phyloP scores from a whole-genome alignment of 2,113 vertebrate genomes.

The Leptodactylus fuscus region DNA sequence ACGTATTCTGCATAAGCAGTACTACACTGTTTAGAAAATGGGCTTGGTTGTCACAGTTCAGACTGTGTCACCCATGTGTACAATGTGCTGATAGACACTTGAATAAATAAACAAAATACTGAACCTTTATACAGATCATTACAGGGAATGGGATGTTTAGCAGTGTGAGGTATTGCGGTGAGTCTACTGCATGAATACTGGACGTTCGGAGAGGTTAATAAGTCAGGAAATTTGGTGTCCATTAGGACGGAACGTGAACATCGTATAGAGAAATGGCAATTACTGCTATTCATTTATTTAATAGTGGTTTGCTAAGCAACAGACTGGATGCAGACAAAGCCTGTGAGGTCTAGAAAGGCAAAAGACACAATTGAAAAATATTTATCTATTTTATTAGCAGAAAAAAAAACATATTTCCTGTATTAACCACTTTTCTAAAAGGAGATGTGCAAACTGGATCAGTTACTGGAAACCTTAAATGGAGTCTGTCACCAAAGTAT shows the following conservation, averaged over 20 bases:
- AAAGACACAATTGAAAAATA: neutral
- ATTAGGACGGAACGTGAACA: neutral
- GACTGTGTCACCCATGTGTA: neutral
- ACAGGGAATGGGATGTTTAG: neutral
- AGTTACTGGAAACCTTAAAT: too few species aligned
- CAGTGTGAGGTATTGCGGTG: neutral
- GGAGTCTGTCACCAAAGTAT: too few species aligned
- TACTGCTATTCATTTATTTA: neutral
- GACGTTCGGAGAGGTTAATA: neutral
- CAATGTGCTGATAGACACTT: neutral
- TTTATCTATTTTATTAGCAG: neutral
- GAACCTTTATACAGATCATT: neutral
- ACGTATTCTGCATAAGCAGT: neutral
- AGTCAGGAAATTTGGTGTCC: neutral
- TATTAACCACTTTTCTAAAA: neutral
- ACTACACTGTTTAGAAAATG: neutral
- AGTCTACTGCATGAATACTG: neutral
- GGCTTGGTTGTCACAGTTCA: too few species aligned
- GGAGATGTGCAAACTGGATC: too few species aligned
- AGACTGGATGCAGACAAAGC: neutral
- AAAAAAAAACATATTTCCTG: neutral
- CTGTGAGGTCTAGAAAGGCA: neutral
- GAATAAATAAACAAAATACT: neutral
- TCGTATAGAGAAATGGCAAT: neutral
- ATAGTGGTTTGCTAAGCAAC: neutral